phyloP scores from a whole-genome alignment of 2,797 vertebrate genomes.

The Smutsia gigantea region DNA sequence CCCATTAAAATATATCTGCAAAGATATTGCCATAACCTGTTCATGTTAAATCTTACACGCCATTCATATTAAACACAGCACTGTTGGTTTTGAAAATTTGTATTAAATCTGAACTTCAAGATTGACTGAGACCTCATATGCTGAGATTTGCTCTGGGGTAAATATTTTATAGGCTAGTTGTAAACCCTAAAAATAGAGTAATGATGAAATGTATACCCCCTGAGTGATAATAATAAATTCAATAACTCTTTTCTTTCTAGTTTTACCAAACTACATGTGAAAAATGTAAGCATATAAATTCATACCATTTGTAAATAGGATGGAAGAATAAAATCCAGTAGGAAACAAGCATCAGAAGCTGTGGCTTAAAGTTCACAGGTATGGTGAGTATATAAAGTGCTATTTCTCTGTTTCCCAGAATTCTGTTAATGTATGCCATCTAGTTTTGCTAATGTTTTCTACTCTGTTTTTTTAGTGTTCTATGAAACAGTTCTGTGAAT shows the following conservation, averaged over 20 bases:
- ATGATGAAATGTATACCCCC: conserved; percentile 33
- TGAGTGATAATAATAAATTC: neutral
- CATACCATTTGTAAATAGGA: conserved; percentile 54
- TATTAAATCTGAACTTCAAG: conserved; percentile 57
- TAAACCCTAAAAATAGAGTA: conserved; percentile 60
- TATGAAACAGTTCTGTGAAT: neutral
- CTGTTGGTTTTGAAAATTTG: conserved; percentile 67
- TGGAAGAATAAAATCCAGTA: conserved; percentile 11
- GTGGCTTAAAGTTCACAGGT: neutral
- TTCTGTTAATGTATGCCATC: neutral
- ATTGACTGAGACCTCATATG: conserved; percentile 61
- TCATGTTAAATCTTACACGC: conserved; percentile 57
- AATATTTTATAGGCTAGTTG: conserved; percentile 51
- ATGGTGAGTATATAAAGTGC: neutral
- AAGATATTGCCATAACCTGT: conserved; percentile 50
- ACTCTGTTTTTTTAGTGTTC: neutral
- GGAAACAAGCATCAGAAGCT: conserved; percentile 2
- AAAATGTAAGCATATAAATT: conserved; percentile 69
- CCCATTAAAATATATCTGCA: conserved; percentile 13
- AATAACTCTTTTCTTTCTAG: conserved; percentile 54
- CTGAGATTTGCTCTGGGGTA: conserved; percentile 55
- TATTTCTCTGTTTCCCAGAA: neutral
- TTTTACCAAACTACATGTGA: conserved; percentile 71
- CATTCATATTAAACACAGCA: conserved; percentile 58
- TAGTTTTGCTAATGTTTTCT: neutral